Conservation (phyloP, 2,113 vertebrate genomes). For the Gopherus flavomarginatus region DNA sequence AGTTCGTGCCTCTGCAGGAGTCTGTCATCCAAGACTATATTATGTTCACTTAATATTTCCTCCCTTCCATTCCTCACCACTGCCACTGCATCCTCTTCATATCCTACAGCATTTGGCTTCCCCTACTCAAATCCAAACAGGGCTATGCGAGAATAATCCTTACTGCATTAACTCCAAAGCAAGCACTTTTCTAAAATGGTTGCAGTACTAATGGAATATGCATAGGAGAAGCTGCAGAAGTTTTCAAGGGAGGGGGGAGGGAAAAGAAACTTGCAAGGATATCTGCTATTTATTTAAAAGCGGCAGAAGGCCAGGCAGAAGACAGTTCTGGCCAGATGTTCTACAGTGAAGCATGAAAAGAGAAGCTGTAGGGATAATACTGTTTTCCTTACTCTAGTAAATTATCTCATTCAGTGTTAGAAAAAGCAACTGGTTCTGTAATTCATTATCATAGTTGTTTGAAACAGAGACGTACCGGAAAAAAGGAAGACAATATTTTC, state of each 20-base stretch:
- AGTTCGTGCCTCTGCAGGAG: not conserved
- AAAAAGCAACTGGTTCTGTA: not conserved
- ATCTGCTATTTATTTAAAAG: not conserved
- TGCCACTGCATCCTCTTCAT: not conserved
- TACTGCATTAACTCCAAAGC: not conserved
- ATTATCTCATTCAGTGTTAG: not conserved
- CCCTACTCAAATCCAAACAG: not conserved
- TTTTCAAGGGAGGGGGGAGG: not conserved
- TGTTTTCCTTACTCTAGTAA: not conserved
- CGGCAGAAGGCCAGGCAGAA: not conserved
- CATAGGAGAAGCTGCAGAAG: not conserved
- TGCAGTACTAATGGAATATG: not conserved
- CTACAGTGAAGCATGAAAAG: not conserved
- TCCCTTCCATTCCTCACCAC: not conserved
- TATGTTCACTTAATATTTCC: not conserved
- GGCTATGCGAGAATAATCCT: not conserved
- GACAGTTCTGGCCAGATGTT: not conserved
- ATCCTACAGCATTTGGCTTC: not conserved
- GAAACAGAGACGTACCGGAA: not conserved
- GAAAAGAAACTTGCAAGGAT: not conserved
- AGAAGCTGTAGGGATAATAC: not conserved
- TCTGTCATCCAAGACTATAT: not conserved
- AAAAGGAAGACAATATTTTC: not conserved
- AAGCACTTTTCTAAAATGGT: not conserved
- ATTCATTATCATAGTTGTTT: not conserved